Base-by-base conservation (phyloP, 2,797 vertebrate species). In the Petrocephalus schoutedeni region DNA sequence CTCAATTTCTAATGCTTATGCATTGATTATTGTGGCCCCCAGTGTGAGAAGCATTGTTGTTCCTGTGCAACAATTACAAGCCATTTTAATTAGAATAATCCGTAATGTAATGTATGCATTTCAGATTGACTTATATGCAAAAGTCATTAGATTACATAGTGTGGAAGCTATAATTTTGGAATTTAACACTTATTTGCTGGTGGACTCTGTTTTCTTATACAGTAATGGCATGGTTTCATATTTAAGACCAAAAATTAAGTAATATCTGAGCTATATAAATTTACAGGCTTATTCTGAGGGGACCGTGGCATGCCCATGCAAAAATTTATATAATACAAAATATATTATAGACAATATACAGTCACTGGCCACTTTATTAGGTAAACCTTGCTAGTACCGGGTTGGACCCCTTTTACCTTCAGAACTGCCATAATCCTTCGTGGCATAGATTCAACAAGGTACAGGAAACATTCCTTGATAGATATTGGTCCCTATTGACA, bases 41-140 rank as follows among this genome's bases (percentile, higher is more conserved):
- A 71, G 64, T 4, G 28, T 36, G 64, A 71, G 64, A 71, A 36
- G 28, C 28, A 71, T 36, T 71, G 64, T 71, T 71, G 64, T 71
- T 71, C 64, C 64, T 12, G 16, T 12, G 36, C 64, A 71, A 71
- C 12, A 71, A 71, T 71, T 71, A 71, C 64, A 71, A 71, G 14
- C 64, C 28, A 71, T 71, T 71, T 71, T 71, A 71, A 71, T 71
- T 71, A 71, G 64, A 36, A 71, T 71, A 28, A 71, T 71, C 64
- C 28, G 12, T 71, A 71, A 67, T 67, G 10, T 67, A 67, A 67
- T 36, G 4, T 28, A 71, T 6, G 28, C 64, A 71, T 36, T 71
- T 71, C 64, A 36, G 12, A 36, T 71, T 36, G 64, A 71, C 28
- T 36, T 36, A 4, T 71, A 64, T 28, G 28, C 28, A 4, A 71